Conservation (phyloP, 2,797 vertebrate genomes). For the Arrhamphus sclerolepis region DNA sequence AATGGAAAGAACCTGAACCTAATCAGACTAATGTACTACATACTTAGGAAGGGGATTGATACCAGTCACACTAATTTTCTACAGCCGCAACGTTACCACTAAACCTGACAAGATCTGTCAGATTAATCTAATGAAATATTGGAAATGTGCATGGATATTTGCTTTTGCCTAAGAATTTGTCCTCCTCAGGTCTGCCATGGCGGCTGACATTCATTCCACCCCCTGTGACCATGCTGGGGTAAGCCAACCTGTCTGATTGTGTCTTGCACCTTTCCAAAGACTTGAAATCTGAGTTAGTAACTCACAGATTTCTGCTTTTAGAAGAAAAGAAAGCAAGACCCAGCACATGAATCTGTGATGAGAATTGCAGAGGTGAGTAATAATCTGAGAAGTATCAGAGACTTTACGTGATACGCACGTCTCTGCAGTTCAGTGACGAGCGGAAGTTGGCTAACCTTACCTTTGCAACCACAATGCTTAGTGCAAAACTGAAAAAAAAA, state of each 20-base stretch:
- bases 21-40: too few species aligned
- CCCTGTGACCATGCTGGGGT: constrained; percentile 79
- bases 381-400: constrained; percentile 4
- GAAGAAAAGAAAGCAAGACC: constrained; percentile 86
- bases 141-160: not conserved
- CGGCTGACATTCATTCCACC: constrained; percentile 59
- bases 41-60: too few species aligned
- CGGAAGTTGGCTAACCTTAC: constrained; percentile 72
- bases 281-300: constrained; percentile 1
- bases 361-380: constrained; percentile 76
- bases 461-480: constrained; percentile 63
- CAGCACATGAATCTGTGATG: constrained; percentile 56
- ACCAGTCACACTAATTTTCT: too few species aligned
- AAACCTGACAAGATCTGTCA: too few species aligned
- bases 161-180: constrained; percentile 1
- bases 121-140: not conserved
- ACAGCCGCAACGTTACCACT: too few species aligned
- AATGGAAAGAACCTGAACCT: too few species aligned
- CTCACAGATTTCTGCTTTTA: constrained; percentile 58
- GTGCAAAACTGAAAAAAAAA: constrained; percentile 19
- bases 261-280: not conserved
- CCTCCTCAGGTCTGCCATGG: constrained; percentile 54
- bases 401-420: not conserved
- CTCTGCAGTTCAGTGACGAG: constrained; percentile 31
- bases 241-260: constrained; percentile 32